Evolutionary conservation across 2,797 vertebrate species (phyloP).

Genomic region (Pempheris klunzingeri): DNA sequence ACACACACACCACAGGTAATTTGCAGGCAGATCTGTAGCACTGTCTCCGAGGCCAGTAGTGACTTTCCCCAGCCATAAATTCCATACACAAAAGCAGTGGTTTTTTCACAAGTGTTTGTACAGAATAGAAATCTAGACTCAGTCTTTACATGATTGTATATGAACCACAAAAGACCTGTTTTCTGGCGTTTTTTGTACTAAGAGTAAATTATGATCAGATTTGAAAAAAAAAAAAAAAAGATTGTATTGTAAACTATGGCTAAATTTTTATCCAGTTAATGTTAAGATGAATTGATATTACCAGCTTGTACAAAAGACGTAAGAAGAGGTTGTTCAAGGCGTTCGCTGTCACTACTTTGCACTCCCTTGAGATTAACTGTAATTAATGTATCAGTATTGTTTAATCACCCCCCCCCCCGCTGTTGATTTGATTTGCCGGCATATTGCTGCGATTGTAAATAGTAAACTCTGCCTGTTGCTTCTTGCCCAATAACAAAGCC

Average conservation of each 20-base stretch:
- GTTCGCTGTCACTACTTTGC: conserved; percentile 93
- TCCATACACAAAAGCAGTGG: conserved; percentile 88
- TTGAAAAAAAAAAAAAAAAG: conserved; percentile 88
- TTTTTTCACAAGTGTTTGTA: conserved; percentile 94
- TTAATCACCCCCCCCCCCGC: conserved; percentile 51
- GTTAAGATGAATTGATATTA: conserved; percentile 88
- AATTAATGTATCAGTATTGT: conserved; percentile 63
- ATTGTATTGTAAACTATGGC: conserved; percentile 99
- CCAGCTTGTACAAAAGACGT: conserved; percentile 92
- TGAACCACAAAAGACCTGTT: conserved; percentile 97
- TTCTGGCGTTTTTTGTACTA: conserved; percentile 97
- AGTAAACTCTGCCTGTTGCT: conserved; percentile 73
- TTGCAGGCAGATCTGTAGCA: conserved; percentile 93
- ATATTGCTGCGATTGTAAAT: conserved; percentile 77
- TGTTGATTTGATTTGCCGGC: conserved; percentile 64
- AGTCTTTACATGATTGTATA: conserved; percentile 98
- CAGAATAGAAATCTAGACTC: conserved; percentile 95
- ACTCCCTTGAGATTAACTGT: conserved; percentile 84
- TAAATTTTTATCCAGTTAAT: conserved; percentile 94
- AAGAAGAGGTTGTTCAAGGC: conserved; percentile 93
- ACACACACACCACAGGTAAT: conserved; percentile 56
- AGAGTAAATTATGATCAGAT: conserved; percentile 91
- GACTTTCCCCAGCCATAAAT: conserved; percentile 88
- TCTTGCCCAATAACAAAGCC: conserved; percentile 73
- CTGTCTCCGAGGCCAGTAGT: conserved; percentile 94